phyloP scores from a whole-genome alignment of 2,888 invertebrate species.

The Scaptomyza polygonia region DNA sequence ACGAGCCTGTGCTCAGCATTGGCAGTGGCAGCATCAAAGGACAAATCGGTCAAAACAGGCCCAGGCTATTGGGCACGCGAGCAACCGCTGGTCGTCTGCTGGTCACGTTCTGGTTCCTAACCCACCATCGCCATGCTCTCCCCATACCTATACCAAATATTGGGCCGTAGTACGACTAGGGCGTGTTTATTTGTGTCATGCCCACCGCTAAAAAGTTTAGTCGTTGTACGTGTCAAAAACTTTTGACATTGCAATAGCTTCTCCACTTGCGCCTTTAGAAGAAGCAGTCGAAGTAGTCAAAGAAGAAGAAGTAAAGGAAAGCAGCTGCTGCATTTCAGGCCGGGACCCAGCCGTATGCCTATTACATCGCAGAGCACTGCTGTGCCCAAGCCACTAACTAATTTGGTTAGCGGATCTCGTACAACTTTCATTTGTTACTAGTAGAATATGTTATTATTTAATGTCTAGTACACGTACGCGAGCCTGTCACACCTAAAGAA shows the following conservation, averaged over 20 bases:
- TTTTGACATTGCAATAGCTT: constrained; percentile 72
- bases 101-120: constrained; percentile 56
- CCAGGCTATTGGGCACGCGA: constrained; percentile 46
- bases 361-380: constrained; percentile 39
- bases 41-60: constrained; percentile 61
- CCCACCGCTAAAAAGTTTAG: constrained; percentile 72
- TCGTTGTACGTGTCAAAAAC: constrained; percentile 75
- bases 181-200: constrained; percentile 73
- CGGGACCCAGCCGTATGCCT: constrained; percentile 57
- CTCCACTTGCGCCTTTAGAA: constrained; percentile 29
- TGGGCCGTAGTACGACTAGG: constrained; percentile 32
- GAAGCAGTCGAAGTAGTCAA: neutral
- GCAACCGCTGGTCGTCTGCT: constrained; percentile 38
- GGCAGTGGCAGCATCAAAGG: constrained; percentile 59
- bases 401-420: constrained; percentile 68
- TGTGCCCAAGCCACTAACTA: constrained; percentile 40
- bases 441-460: constrained; percentile 70
- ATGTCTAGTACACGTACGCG: constrained; percentile 51
- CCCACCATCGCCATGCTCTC: too few species aligned
- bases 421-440: constrained; percentile 60
- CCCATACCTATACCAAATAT: neutral
- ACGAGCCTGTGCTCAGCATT: constrained; percentile 60
- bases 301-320: constrained; percentile 11
- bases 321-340: constrained; percentile 51
- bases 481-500: constrained; percentile 5